phyloP scores from a whole-genome alignment of 2,888 invertebrate genomes.

The Acleris cristana region DNA sequence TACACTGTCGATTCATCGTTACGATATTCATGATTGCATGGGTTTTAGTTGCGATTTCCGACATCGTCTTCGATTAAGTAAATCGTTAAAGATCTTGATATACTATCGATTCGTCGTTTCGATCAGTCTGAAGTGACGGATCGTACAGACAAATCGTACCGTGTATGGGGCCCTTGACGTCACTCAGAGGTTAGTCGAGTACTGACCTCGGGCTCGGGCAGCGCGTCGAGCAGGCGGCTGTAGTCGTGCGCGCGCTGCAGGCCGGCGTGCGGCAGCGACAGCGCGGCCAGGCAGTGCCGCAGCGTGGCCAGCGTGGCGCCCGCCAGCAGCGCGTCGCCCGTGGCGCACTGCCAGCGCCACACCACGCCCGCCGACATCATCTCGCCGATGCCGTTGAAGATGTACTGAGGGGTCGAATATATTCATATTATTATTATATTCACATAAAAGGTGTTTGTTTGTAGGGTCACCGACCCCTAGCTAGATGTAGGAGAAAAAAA shows the following conservation, averaged over 20 bases:
- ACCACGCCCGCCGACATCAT: conserved; percentile 88
- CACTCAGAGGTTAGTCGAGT: too few relatives aligned
- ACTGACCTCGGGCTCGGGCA: conserved; percentile 87
- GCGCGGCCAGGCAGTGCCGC: conserved; percentile 74
- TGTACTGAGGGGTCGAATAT: conserved; percentile 85
- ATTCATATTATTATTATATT: too few relatives aligned
- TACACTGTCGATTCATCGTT: too few relatives aligned
- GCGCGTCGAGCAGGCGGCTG: conserved; percentile 92
- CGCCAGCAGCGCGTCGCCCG: conserved; percentile 45
- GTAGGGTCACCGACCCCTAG: not conserved
- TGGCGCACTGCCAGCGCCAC: conserved; percentile 69
- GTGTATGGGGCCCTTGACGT: too few relatives aligned
- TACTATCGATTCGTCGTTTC: too few relatives aligned
- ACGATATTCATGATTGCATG: too few relatives aligned
- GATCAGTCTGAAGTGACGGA: too few relatives aligned
- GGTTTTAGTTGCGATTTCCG: too few relatives aligned
- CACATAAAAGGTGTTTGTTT: not conserved
- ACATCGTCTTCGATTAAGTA: too few relatives aligned
- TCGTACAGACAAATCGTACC: too few relatives aligned
- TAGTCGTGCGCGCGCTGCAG: conserved; percentile 95
- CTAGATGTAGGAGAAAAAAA: too few relatives aligned
- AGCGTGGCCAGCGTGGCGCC: conserved; percentile 62
- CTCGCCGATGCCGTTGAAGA: conserved; percentile 95
- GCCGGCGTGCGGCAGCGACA: conserved; percentile 68
- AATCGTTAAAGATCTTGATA: too few relatives aligned